Evolutionary conservation across 2,888 invertebrate species (phyloP).

Genomic region (Lycocerus yunnanus): DNA sequence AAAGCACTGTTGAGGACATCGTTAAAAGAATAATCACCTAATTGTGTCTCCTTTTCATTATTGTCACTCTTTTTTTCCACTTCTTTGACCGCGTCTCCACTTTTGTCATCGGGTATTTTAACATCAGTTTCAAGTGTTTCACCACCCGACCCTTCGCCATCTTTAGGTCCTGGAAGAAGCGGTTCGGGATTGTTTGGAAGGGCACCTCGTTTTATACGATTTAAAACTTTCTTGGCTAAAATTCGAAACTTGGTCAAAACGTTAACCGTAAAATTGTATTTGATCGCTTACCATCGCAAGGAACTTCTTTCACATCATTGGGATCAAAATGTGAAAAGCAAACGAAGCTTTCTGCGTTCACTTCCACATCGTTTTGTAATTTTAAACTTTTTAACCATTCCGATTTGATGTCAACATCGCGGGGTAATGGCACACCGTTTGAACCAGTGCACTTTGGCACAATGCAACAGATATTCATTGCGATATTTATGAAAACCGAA

Average conservation of each 20-base stretch:
- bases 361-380: conserved; percentile 30
- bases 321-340: conserved; percentile 46
- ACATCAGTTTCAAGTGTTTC: too few relatives aligned
- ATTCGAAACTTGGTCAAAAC: background rate
- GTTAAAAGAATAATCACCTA: background rate
- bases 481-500: conserved; percentile 16
- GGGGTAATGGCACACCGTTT: conserved; percentile 45
- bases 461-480: conserved; percentile 41
- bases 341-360: conserved; percentile 39
- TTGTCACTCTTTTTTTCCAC: background rate
- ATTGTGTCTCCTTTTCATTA: background rate
- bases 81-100: background rate
- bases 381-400: conserved; percentile 44
- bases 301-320: conserved; percentile 11
- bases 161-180: background rate
- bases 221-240: background rate
- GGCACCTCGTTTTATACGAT: conserved; percentile 7
- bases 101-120: background rate
- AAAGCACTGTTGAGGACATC: background rate
- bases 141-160: background rate
- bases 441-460: conserved; percentile 47
- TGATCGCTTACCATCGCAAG: background rate
- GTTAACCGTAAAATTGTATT: background rate
- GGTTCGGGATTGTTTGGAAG: background rate
- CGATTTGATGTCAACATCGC: conserved; percentile 38